Evolutionary conservation across 2,888 invertebrate genomes (phyloP).

Genomic region (Luperina nickerlii): DNA sequence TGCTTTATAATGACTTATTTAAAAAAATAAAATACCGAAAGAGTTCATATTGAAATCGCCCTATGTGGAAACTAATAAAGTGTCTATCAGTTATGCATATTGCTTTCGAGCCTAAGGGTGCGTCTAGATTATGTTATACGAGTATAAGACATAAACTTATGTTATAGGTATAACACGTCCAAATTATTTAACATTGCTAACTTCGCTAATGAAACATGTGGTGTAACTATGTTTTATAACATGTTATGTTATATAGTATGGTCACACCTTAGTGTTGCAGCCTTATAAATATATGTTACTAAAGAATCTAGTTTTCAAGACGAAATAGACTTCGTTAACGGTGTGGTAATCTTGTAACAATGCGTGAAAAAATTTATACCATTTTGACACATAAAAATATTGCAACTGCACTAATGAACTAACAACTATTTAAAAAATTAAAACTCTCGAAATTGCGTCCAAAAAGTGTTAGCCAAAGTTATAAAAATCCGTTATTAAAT

Average conservation of each 20-base stretch:
- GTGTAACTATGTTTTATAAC: too few relatives aligned
- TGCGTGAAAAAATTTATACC: conserved; percentile 37
- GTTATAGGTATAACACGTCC: too few relatives aligned
- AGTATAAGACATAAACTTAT: too few relatives aligned
- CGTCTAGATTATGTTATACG: too few relatives aligned
- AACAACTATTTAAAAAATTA: conserved; percentile 29
- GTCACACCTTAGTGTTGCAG: too few relatives aligned
- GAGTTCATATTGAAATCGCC: neutral
- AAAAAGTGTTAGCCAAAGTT: conserved; percentile 45
- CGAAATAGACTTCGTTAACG: conserved; percentile 1
- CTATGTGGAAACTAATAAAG: neutral
- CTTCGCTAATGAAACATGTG: too few relatives aligned
- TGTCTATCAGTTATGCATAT: neutral
- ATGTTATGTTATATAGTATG: too few relatives aligned
- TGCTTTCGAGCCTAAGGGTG: too few relatives aligned
- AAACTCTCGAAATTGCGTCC: conserved; percentile 34
- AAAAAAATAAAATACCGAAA: neutral
- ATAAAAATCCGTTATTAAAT: conserved; percentile 62
- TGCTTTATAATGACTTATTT: neutral
- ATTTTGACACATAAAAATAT: conserved; percentile 22
- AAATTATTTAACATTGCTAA: too few relatives aligned
- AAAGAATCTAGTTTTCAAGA: neutral
- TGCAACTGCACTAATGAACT: conserved; percentile 45
- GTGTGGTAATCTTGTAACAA: conserved; percentile 29
- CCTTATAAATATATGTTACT: neutral